Conservation (phyloP, 2,888 invertebrate genomes). For the Netelia virgata region DNA sequence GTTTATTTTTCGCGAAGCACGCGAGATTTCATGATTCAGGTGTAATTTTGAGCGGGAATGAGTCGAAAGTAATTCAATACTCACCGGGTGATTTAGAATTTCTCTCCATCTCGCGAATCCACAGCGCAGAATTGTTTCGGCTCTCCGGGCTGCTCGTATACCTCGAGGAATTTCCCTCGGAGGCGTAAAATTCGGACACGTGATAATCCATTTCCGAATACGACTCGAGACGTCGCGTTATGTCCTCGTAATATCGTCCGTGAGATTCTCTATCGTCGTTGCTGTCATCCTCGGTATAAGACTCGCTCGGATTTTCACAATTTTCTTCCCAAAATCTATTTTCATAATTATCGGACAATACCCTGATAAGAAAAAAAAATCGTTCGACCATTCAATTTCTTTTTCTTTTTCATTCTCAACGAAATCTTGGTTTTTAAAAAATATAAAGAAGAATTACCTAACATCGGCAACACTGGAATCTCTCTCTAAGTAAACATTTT, state of each 20-base stretch:
- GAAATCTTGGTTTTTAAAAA: background rate
- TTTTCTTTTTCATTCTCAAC: background rate
- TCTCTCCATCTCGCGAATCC: constrained; percentile 65
- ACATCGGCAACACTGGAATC: constrained; percentile 36
- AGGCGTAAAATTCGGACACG: constrained; percentile 65
- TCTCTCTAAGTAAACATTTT: constrained; percentile 47
- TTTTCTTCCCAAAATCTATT: constrained; percentile 47
- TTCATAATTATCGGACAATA: constrained; percentile 48
- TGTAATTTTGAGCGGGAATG: constrained; percentile 28
- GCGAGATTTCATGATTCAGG: constrained; percentile 35
- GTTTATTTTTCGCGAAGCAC: constrained; percentile 29
- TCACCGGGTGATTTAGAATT: constrained; percentile 64
- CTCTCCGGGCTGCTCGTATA: constrained; percentile 67
- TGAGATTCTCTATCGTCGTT: constrained; percentile 57
- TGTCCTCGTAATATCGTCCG: constrained; percentile 67
- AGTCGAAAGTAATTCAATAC: constrained; percentile 37
- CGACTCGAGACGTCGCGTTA: constrained; percentile 73
- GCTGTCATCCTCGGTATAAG: constrained; percentile 56
- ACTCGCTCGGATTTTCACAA: constrained; percentile 57
- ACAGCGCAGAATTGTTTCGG: constrained; percentile 64
- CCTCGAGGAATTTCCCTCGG: constrained; percentile 63
- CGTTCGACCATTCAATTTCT: background rate
- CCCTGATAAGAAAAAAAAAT: constrained; percentile 29
- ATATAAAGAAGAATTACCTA: constrained; percentile 56
- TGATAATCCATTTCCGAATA: constrained; percentile 64